These are phyloP conservation scores for Bothrops jararaca DNA, from an alignment of 2,113 vertebrate genomes.

Conservation along the genomic window DNA sequence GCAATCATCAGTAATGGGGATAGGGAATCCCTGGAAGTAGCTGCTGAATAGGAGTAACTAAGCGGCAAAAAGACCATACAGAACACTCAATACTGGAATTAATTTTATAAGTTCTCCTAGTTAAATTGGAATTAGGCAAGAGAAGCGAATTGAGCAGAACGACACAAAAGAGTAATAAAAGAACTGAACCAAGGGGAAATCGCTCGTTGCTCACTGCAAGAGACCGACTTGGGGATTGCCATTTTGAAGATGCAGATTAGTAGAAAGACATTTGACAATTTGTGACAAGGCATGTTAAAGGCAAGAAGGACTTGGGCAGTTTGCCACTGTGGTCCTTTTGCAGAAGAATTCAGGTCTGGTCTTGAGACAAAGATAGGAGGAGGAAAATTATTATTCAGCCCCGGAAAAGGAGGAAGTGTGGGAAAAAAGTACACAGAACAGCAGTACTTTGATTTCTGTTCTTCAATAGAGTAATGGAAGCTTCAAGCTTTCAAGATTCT, in stretches of 20 bases:
- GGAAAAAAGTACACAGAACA: neutral
- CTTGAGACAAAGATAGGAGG: neutral
- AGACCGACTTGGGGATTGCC: neutral
- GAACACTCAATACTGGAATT: neutral
- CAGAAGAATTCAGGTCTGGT: neutral
- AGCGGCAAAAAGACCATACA: neutral
- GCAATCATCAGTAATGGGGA: neutral
- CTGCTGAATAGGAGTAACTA: neutral
- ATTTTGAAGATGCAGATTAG: neutral
- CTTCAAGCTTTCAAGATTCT: neutral
- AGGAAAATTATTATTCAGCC: neutral
- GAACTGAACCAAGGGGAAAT: neutral
- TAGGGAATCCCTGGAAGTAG: neutral
- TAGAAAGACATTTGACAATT: neutral
- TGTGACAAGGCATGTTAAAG: neutral
- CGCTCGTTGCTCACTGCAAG: neutral
- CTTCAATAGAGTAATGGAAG: neutral
- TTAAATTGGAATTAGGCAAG: neutral
- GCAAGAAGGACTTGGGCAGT: neutral
- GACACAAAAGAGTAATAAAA: too few relatives aligned
- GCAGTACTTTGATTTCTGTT: neutral
- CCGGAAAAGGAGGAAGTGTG: neutral
- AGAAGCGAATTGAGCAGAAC: neutral
- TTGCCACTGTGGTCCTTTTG: neutral
- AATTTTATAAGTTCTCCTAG: neutral